phyloP scores from a whole-genome alignment of 2,113 vertebrate species.

The Hipposideros armiger region DNA sequence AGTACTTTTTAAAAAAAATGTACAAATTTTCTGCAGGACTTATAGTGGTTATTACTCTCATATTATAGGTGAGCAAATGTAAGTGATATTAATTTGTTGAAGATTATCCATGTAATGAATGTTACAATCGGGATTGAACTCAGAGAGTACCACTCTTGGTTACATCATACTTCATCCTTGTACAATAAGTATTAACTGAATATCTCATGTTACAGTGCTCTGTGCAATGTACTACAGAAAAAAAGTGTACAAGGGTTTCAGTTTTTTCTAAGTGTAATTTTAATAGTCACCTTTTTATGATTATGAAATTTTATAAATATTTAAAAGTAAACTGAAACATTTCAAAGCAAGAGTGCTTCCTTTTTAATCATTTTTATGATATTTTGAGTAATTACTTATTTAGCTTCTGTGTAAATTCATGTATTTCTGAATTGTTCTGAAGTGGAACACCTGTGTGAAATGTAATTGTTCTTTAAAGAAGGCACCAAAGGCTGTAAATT shows the following conservation, averaged over 20 bases:
- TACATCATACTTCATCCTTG: background rate
- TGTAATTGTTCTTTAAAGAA: background rate
- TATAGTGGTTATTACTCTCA: background rate
- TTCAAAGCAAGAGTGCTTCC: background rate
- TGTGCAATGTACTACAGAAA: background rate
- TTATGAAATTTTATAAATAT: conserved; percentile 37
- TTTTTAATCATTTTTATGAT: conserved; percentile 35
- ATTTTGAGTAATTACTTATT: background rate
- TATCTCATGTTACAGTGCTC: background rate
- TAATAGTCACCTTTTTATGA: background rate
- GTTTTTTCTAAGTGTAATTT: conserved; percentile 11
- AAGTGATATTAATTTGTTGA: conserved; percentile 15
- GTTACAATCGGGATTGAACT: background rate
- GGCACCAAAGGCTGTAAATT: background rate
- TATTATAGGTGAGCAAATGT: background rate
- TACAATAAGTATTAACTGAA: background rate
- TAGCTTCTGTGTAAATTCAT: background rate
- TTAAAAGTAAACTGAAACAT: conserved; percentile 31
- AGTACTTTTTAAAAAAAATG: background rate
- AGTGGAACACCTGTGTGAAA: background rate
- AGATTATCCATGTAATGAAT: background rate
- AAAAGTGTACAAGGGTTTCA: background rate
- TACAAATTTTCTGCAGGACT: background rate
- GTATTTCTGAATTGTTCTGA: conserved; percentile 16
- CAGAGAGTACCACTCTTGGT: background rate